phyloP scores from a whole-genome alignment of 1,140 invertebrate species.

The Zelostemma sp. region DNA sequence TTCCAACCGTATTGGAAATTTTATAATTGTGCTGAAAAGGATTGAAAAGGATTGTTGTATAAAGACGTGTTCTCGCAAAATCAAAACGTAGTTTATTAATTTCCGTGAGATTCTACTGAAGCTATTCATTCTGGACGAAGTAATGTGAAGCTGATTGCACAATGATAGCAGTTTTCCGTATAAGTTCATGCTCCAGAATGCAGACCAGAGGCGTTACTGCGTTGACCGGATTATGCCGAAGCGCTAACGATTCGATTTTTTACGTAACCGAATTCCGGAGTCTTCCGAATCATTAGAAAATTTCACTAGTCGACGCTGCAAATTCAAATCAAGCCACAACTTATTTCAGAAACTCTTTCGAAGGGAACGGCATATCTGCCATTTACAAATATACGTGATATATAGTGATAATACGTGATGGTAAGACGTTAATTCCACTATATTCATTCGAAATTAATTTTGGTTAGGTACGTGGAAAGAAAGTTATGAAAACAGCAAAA shows the following conservation, averaged over 20 bases:
- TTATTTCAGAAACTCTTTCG: no score
- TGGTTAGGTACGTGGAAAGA: no score
- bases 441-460: no score
- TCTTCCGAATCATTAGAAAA: slow-evolving; percentile 44
- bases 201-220: slow-evolving; percentile 63
- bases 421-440: no score
- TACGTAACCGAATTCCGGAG: slow-evolving; percentile 51
- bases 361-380: no score
- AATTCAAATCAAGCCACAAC: neutral
- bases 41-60: no score
- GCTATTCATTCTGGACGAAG: slow-evolving; percentile 48
- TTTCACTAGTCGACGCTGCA: neutral
- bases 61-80: no score
- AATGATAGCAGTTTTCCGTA: slow-evolving; percentile 62
- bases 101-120: slow-evolving; percentile 26
- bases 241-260: slow-evolving; percentile 51
- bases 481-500: no score
- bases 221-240: slow-evolving; percentile 54
- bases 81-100: neutral
- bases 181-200: slow-evolving; percentile 68
- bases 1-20: no score
- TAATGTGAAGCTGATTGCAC: slow-evolving; percentile 63
- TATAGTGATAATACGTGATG: no score
- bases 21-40: no score
- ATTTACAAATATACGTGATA: no score